Percentiles rank a stretch among this genome's conserved stretches.
Evolutionary conservation across 2,797 vertebrate genomes (phyloP).

Genomic region (Glossophaga mutica): DNA sequence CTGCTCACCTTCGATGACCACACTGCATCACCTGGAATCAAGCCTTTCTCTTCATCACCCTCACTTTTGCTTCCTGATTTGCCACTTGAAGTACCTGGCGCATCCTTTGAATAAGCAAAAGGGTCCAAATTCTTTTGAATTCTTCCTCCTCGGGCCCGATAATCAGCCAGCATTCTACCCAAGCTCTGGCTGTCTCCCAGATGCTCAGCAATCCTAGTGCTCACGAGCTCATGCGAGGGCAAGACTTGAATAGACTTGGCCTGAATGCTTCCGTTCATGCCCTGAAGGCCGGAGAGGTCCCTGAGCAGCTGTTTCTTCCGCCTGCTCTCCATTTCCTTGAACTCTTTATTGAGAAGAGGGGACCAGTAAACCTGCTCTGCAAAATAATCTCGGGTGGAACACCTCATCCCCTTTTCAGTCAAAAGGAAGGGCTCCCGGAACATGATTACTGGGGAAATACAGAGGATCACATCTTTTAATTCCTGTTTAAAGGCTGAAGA

Average conservation of each 20-base stretch:
- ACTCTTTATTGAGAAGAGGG: conserved; percentile 94
- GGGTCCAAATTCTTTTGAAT: conserved; percentile 89
- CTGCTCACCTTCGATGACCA: conserved; percentile 92
- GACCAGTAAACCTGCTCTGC: conserved; percentile 95
- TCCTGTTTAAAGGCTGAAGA: conserved; percentile 94
- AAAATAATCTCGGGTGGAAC: conserved; percentile 96
- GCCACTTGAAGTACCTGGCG: conserved; percentile 16
- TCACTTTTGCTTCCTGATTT: conserved; percentile 85
- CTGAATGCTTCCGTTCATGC: conserved; percentile 84
- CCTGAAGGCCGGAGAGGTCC: conserved; percentile 86
- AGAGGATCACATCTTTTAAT: conserved; percentile 95
- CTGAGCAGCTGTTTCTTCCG: conserved; percentile 93
- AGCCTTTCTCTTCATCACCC: conserved; percentile 89
- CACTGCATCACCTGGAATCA: conserved; percentile 83
- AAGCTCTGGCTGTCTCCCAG: conserved; percentile 88
- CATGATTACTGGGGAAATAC: conserved; percentile 94
- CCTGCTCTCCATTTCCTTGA: conserved; percentile 92
- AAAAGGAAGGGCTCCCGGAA: conserved; percentile 95
- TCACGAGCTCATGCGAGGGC: conserved; percentile 91
- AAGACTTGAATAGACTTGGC: conserved; percentile 85
- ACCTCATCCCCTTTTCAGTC: conserved; percentile 89
- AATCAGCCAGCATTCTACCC: conserved; percentile 95
- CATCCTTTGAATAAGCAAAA: conserved; percentile 85
- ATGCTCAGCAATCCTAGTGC: conserved; percentile 90
- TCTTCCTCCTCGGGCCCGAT: conserved; percentile 93